Conservation (phyloP, 1,140 invertebrate genomes). For the Drosophila jambulina region DNA sequence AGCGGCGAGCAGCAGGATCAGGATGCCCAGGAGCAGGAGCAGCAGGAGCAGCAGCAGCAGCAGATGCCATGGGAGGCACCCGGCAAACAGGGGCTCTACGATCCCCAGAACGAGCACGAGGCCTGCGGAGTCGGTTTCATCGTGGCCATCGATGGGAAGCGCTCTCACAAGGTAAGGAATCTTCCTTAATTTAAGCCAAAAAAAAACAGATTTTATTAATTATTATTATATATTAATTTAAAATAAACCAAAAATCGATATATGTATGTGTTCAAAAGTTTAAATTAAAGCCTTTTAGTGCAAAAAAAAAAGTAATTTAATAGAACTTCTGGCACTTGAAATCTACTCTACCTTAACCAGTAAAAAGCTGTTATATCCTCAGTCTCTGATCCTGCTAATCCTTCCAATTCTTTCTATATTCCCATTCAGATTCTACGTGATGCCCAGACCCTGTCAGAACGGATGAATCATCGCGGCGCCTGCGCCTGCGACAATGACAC, state of each 20-base stretch:
- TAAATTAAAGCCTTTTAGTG: not conserved
- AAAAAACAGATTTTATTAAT: too few relatives aligned
- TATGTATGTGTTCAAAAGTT: not conserved
- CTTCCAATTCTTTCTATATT: not conserved
- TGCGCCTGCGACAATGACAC: conserved; percentile 99
- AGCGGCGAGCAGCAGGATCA: conserved; percentile 47
- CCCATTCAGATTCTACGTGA: conserved; percentile 93
- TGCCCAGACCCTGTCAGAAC: conserved; percentile 95
- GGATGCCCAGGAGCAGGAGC: conserved; percentile 33
- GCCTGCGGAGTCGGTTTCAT: conserved; percentile 99
- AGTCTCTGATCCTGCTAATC: not conserved
- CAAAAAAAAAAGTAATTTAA: too few relatives aligned
- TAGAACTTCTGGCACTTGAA: not conserved
- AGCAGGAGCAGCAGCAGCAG: conserved; percentile 60
- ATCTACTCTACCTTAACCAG: too few relatives aligned
- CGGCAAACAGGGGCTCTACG: conserved; percentile 94
- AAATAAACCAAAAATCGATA: not conserved
- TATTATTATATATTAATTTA: too few relatives aligned
- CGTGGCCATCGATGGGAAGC: conserved; percentile 97
- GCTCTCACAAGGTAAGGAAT: conserved; percentile 94
- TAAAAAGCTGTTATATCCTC: not conserved
- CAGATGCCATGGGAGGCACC: conserved; percentile 88
- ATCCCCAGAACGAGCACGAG: conserved; percentile 96
- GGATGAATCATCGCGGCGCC: conserved; percentile 99
- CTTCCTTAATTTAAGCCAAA: too few relatives aligned